These are phyloP conservation scores for Gallinago stenura DNA, from an alignment of 2,797 vertebrate species.

Conservation along the genomic window DNA sequence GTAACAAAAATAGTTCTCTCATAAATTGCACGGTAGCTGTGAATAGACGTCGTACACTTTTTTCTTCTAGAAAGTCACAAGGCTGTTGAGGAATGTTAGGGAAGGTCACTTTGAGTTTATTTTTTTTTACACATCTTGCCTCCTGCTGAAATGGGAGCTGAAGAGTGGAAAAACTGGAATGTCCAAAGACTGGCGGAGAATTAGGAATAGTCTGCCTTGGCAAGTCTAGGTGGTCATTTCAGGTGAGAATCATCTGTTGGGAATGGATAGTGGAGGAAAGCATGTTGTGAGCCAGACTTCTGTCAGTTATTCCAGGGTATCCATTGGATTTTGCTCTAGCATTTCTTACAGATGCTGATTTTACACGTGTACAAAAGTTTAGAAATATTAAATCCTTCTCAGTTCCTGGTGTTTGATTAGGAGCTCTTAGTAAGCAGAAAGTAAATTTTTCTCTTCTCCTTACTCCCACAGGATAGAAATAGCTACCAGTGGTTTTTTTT, in stretches of 20 bases:
- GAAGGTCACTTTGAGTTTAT: conserved; percentile 40
- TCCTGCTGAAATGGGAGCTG: background rate
- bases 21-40: conserved; percentile 43
- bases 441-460: background rate
- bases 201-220: background rate
- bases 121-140: background rate
- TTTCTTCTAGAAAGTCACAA: conserved; percentile 17
- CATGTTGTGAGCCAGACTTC: background rate
- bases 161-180: conserved; percentile 30
- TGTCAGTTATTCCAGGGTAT: background rate
- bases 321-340: background rate
- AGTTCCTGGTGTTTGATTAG: background rate
- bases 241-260: background rate
- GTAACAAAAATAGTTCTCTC: conserved; percentile 68
- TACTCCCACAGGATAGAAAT: background rate
- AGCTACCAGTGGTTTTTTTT: background rate
- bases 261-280: background rate
- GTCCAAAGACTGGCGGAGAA: background rate
- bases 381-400: background rate
- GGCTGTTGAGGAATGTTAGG: conserved; percentile 8
- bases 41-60: conserved; percentile 50
- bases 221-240: background rate
- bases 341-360: background rate
- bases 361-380: background rate
- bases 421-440: background rate